A percentile compares a stretch with the other conserved stretches of the same genome.
Evolutionary conservation across 2,113 vertebrate species (phyloP).

Genomic region (Mormyrus lacerda): DNA sequence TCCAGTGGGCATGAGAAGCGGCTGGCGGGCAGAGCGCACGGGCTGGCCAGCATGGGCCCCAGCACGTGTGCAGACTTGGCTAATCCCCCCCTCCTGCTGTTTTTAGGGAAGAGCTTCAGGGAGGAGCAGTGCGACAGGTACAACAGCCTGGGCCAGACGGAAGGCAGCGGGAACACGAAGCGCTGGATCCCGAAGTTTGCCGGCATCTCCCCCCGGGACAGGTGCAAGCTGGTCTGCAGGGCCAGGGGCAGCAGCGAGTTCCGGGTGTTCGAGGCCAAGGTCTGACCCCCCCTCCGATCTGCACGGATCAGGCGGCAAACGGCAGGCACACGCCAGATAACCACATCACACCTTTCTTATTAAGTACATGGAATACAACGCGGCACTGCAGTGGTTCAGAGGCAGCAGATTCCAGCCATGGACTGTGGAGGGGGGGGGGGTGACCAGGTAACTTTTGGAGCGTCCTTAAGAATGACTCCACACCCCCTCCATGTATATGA

Average conservation of each 20-base stretch:
- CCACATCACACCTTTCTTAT: not conserved
- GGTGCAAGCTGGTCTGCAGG: slow-evolving; percentile 89
- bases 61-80: not conserved
- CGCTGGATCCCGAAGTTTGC: slow-evolving; percentile 93
- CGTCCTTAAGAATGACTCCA: not conserved
- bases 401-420: not conserved
- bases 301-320: not conserved
- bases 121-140: slow-evolving; percentile 94
- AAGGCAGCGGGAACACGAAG: slow-evolving; percentile 68
- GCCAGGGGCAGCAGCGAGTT: slow-evolving; percentile 82
- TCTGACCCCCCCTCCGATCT: slow-evolving; percentile 37
- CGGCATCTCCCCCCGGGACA: slow-evolving; percentile 81
- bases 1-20: not conserved
- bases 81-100: not conserved
- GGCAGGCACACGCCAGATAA: not conserved
- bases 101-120: slow-evolving; percentile 82
- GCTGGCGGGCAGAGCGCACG: not conserved
- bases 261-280: slow-evolving; percentile 92
- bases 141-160: slow-evolving; percentile 72
- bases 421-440: not conserved
- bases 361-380: no score
- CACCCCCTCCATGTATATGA: not conserved
- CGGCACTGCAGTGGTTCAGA: not conserved
- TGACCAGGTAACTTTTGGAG: not conserved
- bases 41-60: not conserved